Evolutionary conservation across 2,888 invertebrate genomes (phyloP).

Genomic region (Dascillus cervinus): DNA sequence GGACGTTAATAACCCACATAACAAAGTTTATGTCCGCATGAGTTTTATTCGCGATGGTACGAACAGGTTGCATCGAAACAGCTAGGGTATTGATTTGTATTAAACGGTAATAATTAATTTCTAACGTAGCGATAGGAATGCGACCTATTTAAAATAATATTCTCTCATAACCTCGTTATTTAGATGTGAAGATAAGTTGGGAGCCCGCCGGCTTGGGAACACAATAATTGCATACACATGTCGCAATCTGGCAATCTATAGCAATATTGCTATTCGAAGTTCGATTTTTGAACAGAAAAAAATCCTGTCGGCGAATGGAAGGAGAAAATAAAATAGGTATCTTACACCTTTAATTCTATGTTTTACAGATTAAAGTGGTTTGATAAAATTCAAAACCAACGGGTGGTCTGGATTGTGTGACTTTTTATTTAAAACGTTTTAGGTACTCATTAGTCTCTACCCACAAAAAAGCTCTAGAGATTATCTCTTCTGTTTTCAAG

Average conservation of each 20-base stretch:
- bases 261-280: not conserved
- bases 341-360: slow-evolving; percentile 16
- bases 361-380: slow-evolving; percentile 17
- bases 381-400: slow-evolving; percentile 14
- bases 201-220: slow-evolving; percentile 21
- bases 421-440: slow-evolving; percentile 9
- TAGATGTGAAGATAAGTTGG: slow-evolving; percentile 22
- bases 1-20: no score
- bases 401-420: slow-evolving; percentile 18
- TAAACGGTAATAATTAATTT: slow-evolving; percentile 9
- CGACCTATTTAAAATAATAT: slow-evolving; percentile 24
- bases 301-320: no score
- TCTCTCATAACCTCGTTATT: slow-evolving; percentile 26
- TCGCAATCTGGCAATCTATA: not conserved
- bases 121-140: slow-evolving; percentile 6
- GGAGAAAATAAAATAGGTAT: slow-evolving; percentile 6
- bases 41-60: no score
- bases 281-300: no score
- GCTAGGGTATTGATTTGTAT: no score
- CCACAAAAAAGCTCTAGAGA: no score
- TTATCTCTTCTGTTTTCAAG: no score
- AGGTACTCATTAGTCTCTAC: slow-evolving; percentile 11
- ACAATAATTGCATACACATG: slow-evolving; percentile 21
- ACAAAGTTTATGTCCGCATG: no score
- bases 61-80: no score